Percentiles rank a stretch among this genome's conserved stretches.
These are phyloP conservation scores for Orestias chungarensis DNA, from an alignment of 2,797 vertebrate genomes.

Conservation along the genomic window DNA sequence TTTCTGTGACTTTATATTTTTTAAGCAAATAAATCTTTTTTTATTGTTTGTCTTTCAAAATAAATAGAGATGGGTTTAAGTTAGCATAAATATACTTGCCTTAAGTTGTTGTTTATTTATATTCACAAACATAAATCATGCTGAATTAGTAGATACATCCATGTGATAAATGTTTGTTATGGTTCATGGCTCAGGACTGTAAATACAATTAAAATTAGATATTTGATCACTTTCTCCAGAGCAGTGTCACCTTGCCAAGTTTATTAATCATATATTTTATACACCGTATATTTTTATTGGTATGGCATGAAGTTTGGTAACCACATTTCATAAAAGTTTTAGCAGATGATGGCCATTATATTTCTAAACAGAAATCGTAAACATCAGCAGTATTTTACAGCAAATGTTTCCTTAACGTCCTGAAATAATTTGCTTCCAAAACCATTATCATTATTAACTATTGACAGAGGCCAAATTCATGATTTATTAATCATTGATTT, in stretches of 20 bases:
- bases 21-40: no score
- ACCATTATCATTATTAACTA: neutral
- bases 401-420: neutral
- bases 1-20: no score
- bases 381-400: constrained; percentile 1
- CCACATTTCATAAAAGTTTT: neutral
- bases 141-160: neutral
- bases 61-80: neutral
- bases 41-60: neutral
- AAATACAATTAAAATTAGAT: neutral
- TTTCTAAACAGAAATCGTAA: neutral
- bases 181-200: neutral
- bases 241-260: neutral
- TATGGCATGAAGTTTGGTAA: neutral
- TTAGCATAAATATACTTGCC: no score
- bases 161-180: neutral
- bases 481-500: neutral
- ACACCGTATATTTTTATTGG: neutral
- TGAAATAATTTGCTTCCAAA: neutral
- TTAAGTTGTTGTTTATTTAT: neutral
- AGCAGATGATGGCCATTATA: neutral
- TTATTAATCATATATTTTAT: neutral
- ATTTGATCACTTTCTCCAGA: neutral
- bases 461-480: neutral
- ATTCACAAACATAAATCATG: neutral